phyloP scores from a whole-genome alignment of 2,113 vertebrate species.

The Tachysurus vachellii region DNA sequence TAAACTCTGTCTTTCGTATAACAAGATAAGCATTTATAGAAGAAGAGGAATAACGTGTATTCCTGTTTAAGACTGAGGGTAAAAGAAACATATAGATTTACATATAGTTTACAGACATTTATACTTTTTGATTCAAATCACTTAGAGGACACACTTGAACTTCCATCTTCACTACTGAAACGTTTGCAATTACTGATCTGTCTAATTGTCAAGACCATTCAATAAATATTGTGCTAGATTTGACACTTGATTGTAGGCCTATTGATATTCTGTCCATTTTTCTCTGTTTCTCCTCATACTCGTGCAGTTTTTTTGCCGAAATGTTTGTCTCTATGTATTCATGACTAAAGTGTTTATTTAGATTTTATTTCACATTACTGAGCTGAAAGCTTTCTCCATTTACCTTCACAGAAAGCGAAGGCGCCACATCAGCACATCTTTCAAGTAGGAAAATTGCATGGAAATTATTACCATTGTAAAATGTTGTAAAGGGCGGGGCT shows the following conservation, averaged over 20 bases:
- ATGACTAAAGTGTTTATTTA: background rate
- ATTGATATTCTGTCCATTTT: background rate
- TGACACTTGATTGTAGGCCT: background rate
- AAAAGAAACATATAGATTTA: background rate
- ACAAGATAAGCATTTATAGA: background rate
- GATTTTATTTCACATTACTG: background rate
- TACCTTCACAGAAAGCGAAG: background rate
- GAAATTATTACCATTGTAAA: background rate
- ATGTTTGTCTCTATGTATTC: background rate
- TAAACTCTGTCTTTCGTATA: background rate
- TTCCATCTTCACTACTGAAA: background rate
- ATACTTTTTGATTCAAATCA: background rate
- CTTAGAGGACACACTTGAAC: background rate
- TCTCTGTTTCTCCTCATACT: background rate
- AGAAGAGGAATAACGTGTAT: background rate
- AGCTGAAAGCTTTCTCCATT: background rate
- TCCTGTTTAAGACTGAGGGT: background rate
- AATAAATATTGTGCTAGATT: background rate
- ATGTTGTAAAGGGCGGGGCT: background rate
- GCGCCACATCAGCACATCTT: background rate
- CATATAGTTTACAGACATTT: background rate
- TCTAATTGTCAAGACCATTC: background rate
- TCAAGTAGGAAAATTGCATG: background rate
- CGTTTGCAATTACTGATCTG: background rate
- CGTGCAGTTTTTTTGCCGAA: background rate